A percentile compares a stretch with the other conserved stretches of the same genome.
These are phyloP conservation scores for Struthio camelus DNA, from an alignment of 2,113 vertebrate species.

Conservation along the genomic window DNA sequence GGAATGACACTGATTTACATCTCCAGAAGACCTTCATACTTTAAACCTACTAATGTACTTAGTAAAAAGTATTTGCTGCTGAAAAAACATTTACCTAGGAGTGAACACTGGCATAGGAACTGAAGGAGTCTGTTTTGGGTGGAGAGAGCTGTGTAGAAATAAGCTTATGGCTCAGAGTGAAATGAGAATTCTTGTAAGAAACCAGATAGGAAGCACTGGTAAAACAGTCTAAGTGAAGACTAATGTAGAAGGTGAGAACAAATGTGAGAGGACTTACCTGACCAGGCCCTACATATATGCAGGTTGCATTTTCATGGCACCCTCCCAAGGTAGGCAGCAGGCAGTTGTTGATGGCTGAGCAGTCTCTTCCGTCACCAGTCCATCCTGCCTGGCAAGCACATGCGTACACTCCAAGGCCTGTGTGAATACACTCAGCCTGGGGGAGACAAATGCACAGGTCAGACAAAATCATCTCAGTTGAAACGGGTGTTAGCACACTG, in stretches of 20 bases:
- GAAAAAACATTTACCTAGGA: fast-evolving
- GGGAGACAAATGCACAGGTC: neutral
- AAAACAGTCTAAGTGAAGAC: neutral
- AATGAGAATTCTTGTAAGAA: neutral
- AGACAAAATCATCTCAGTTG: neutral
- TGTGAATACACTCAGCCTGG: constrained; percentile 88
- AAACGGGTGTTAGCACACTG: neutral
- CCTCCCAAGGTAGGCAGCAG: constrained; percentile 59
- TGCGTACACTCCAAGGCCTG: constrained; percentile 52
- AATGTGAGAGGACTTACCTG: constrained; percentile 77
- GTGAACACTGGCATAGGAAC: neutral
- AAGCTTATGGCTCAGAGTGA: neutral
- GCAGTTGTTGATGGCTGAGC: constrained; percentile 88
- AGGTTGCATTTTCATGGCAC: constrained; percentile 88
- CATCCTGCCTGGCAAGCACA: constrained; percentile 89
- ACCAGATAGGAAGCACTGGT: neutral
- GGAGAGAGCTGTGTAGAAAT: neutral
- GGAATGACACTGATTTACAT: neutral
- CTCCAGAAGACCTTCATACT: neutral
- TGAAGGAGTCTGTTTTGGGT: neutral
- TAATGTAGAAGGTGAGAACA: neutral
- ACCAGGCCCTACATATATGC: constrained; percentile 86
- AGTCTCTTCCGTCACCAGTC: constrained; percentile 85
- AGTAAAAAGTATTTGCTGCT: neutral
- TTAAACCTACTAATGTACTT: neutral